Evolutionary conservation across 2,113 vertebrate genomes (phyloP), one percentile per base, ranked within the genome.

Genomic region (Clarias magur): DNA sequence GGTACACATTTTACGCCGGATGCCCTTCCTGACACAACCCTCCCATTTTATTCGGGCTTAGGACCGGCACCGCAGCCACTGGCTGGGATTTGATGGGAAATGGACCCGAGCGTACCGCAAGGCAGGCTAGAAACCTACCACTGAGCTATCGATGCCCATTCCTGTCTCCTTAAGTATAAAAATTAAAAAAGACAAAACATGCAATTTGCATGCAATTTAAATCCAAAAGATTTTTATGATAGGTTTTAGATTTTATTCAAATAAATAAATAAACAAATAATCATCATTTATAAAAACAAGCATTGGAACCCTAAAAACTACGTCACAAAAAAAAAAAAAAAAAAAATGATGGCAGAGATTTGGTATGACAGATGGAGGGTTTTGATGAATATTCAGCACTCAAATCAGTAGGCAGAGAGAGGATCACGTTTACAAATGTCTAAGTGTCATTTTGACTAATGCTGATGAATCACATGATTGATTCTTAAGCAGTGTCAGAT

Each of bases 391-490:
- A 84, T 88, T 86, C 85, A 82, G 72, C n/a, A 83, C 73, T 80
- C 57, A 56, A 84, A 88, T 88, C 86, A 84, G 76, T 65, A 90
- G 70, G 84, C 82, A 81, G 81, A 60, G 76, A 53, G 68, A 88
- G 89, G 88, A 82, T 90, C 89, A 90, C 21, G 81, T 88, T 90
- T 63, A 80, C 84, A 88, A 85, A 88, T 88, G 86, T 81, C 85
- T 67, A 82, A 80, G 83, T 83, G 82, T 86, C 83, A 84, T 73
- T 84, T 84, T 83, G 88, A 87, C 80, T 82, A 60, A 90, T 85
- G 56, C 73, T 63, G 56, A 82, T 88, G 89, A 88, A 79, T 85
- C 82, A 88, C 42, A 56, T 57, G 57, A 81, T 73, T 84, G 81
- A 48, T 87, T 83, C 76, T 84, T 78, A 81, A 88, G 76, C 83